Evolutionary conservation across 2,888 invertebrate genomes (phyloP).

Genomic region (Timema cristinae): DNA sequence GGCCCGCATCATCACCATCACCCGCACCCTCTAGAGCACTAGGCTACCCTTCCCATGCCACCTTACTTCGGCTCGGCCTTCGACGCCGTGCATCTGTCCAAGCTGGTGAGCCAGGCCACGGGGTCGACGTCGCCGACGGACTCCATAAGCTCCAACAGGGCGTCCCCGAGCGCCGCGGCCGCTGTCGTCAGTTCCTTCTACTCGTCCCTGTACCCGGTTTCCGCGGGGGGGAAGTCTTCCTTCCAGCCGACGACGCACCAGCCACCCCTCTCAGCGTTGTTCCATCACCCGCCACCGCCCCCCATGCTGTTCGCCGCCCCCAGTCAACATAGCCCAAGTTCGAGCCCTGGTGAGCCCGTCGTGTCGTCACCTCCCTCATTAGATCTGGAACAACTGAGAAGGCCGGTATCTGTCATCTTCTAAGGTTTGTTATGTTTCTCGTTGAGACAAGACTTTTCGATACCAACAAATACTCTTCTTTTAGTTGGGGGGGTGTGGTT

Average conservation of each 20-base stretch:
- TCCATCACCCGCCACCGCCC: constrained; percentile 51
- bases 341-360: constrained; percentile 41
- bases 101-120: constrained; percentile 49
- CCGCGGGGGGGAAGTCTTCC: constrained; percentile 16
- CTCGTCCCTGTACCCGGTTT: constrained; percentile 55
- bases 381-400: constrained; percentile 51
- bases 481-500: no score
- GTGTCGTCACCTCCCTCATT: constrained; percentile 29
- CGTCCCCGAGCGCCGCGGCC: constrained; percentile 39
- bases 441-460: not conserved
- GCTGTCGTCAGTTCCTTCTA: constrained; percentile 66
- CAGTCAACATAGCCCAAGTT: constrained; percentile 45
- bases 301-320: constrained; percentile 44
- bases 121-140: constrained; percentile 41
- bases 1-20: constrained; percentile 36
- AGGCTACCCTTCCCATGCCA: constrained; percentile 53
- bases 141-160: not conserved
- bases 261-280: constrained; percentile 20
- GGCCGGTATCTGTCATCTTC: constrained; percentile 69
- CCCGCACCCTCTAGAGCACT: constrained; percentile 49
- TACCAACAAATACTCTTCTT: no score
- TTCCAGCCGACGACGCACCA: constrained; percentile 23
- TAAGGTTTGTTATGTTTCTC: constrained; percentile 41
- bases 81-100: constrained; percentile 61
- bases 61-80: constrained; percentile 73